phyloP scores from a whole-genome alignment of 2,113 vertebrate genomes.

The Nothocercus julius region DNA sequence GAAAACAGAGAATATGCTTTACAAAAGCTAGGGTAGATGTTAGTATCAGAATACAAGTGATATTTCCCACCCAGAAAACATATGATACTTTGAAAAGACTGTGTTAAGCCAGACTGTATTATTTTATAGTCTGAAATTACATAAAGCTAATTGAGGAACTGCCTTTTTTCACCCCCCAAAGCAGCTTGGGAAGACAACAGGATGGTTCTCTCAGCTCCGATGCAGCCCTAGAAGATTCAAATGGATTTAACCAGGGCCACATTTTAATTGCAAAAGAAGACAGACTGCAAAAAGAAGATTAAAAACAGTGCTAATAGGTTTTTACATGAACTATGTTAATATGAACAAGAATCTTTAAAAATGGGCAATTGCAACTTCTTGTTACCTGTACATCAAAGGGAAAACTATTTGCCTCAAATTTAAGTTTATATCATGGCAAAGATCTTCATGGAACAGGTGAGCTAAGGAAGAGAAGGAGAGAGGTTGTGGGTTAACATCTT shows the following conservation, averaged over 20 bases:
- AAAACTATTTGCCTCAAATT: not conserved
- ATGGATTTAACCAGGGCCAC: conserved; percentile 4
- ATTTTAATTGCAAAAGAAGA: conserved; percentile 19
- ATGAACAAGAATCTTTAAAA: not conserved
- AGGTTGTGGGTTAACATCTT: conserved; percentile 2
- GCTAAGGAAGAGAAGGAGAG: not conserved
- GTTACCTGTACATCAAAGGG: not conserved
- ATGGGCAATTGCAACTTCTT: not conserved
- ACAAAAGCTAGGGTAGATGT: not conserved
- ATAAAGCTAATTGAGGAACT: not conserved
- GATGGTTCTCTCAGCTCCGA: not conserved
- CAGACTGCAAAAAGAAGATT: not conserved
- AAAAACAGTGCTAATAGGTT: not conserved
- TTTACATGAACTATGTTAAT: not conserved
- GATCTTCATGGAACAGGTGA: conserved; percentile 23
- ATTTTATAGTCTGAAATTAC: not conserved
- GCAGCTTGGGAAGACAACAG: not conserved
- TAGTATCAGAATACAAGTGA: not conserved
- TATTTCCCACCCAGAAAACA: not conserved
- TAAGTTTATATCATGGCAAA: not conserved
- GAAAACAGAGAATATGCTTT: not conserved
- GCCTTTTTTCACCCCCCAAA: not conserved
- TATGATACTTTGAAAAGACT: not conserved
- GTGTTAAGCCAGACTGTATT: not conserved
- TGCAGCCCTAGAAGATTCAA: not conserved